Conservation (phyloP, 2,888 invertebrate genomes). For the Cryptocephalus primarius region DNA sequence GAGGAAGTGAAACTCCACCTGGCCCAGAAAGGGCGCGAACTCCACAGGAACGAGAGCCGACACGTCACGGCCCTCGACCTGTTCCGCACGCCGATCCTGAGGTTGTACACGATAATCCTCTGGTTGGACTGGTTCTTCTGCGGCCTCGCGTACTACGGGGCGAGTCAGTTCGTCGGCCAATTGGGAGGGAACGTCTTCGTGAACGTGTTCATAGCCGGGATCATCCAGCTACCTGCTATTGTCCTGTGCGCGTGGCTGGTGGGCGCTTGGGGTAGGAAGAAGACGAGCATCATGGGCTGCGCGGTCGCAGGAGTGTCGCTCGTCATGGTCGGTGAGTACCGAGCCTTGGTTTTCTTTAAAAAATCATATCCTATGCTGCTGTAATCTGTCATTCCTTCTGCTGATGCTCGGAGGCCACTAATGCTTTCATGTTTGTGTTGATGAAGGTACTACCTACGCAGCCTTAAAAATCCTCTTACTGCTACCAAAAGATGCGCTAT, state of each 20-base stretch:
- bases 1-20: slow-evolving; percentile 17
- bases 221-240: slow-evolving; percentile 49
- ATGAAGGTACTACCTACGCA: too few species aligned
- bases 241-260: slow-evolving; percentile 48
- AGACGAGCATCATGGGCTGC: slow-evolving; percentile 55
- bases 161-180: slow-evolving; percentile 71
- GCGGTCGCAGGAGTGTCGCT: neutral
- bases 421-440: too few species aligned
- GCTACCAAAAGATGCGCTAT: too few species aligned
- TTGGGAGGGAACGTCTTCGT: slow-evolving; percentile 68
- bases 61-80: slow-evolving; percentile 39
- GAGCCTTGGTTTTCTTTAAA: too few species aligned
- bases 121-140: slow-evolving; percentile 73
- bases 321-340: neutral
- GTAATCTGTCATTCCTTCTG: too few species aligned
- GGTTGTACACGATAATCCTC: slow-evolving; percentile 59
- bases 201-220: slow-evolving; percentile 72
- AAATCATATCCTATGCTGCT: too few species aligned
- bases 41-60: too few species aligned
- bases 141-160: slow-evolving; percentile 78
- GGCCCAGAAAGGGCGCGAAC: too few species aligned
- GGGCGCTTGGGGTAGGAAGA: slow-evolving; percentile 54
- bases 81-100: slow-evolving; percentile 56
- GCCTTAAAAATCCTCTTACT: too few species aligned
- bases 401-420: too few species aligned